phyloP scores from a whole-genome alignment of 1,140 invertebrate species.

The Paraescarpia echinospica region DNA sequence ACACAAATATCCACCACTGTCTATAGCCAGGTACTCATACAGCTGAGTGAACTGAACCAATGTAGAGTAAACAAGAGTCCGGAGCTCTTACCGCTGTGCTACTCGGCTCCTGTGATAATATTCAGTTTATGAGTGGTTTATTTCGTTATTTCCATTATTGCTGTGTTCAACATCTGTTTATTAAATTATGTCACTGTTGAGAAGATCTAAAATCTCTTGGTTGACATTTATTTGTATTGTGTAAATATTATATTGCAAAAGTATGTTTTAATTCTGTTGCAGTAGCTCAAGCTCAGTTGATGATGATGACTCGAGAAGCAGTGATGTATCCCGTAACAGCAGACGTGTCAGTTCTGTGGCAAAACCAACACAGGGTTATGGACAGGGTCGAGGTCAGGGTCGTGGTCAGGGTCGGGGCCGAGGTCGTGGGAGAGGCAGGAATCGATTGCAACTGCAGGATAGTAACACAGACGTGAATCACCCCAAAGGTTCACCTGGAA shows the following conservation, averaged over 20 bases:
- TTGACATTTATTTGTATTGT: background rate
- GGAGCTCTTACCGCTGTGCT: no score
- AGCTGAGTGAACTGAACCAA: no score
- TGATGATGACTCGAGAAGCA: constrained; percentile 16
- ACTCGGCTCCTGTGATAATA: no score
- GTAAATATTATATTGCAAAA: background rate
- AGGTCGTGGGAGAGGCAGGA: constrained; percentile 32
- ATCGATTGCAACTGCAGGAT: constrained; percentile 24
- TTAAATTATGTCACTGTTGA: background rate
- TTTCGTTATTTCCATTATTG: background rate
- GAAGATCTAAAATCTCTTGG: background rate
- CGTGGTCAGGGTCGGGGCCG: constrained; percentile 30
- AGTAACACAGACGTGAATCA: constrained; percentile 24
- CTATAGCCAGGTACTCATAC: no score
- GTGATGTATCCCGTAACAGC: constrained; percentile 21
- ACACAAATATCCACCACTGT: no score
- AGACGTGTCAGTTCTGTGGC: constrained; percentile 25
- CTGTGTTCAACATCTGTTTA: background rate
- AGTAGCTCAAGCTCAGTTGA: constrained; percentile 14
- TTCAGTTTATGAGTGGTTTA: background rate
- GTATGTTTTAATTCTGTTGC: background rate
- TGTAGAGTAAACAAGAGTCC: no score
- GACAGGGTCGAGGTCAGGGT: constrained; percentile 29
- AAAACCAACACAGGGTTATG: constrained; percentile 31
- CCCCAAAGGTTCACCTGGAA: background rate